Conservation (phyloP, 2,797 vertebrate species). For the Ambastaia sidthimunki region DNA sequence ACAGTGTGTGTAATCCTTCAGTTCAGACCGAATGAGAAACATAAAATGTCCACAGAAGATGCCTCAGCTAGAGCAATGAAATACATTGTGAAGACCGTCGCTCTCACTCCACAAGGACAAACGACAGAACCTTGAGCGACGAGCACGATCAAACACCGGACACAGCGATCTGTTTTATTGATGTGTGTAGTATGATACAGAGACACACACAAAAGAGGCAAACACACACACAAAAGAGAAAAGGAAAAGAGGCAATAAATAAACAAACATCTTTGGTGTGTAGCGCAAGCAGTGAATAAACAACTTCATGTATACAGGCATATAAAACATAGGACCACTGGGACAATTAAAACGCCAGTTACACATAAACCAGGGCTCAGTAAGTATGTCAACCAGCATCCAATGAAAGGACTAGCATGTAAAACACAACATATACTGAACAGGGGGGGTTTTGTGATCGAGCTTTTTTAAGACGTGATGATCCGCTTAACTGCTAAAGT, state of each 20-base stretch:
- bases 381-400: no score
- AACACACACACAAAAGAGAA: background rate
- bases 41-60: background rate
- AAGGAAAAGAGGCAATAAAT: background rate
- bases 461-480: no score
- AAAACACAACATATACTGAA: no score
- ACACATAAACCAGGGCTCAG: no score
- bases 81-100: background rate
- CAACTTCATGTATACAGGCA: background rate
- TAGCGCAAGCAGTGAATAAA: background rate
- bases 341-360: no score
- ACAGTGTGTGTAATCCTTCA: background rate
- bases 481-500: no score
- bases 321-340: no score
- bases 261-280: background rate
- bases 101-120: constrained; percentile 4
- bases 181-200: background rate
- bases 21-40: background rate
- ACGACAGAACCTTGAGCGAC: background rate
- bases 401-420: no score
- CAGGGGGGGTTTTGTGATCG: no score
- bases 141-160: background rate
- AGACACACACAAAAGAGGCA: background rate
- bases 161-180: background rate
- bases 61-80: background rate